Evolutionary conservation across 1,140 invertebrate species (phyloP).

Genomic region (Euura saliciscinereae): DNA sequence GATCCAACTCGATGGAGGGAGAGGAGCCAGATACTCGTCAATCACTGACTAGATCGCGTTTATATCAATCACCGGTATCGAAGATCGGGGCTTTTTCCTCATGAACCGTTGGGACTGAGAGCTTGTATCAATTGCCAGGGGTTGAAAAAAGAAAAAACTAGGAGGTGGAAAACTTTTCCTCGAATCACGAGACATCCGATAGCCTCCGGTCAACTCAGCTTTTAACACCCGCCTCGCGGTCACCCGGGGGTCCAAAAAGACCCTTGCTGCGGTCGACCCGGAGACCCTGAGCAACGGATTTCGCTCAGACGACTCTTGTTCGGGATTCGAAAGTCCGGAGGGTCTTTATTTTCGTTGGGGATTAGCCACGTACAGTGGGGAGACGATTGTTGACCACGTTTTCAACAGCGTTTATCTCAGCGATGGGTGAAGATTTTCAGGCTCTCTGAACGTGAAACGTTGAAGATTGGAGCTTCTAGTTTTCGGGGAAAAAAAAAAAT

Average conservation of each 20-base stretch:
- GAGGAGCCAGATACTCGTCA: constrained; percentile 32
- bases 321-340: too few relatives aligned
- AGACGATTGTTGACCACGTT: too few relatives aligned
- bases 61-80: constrained; percentile 54
- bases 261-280: not conserved
- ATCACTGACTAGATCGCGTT: constrained; percentile 42
- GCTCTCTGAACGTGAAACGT: too few relatives aligned
- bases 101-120: not conserved
- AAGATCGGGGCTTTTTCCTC: constrained; percentile 3
- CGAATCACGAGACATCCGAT: not conserved
- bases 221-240: not conserved
- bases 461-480: too few relatives aligned
- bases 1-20: constrained; percentile 55
- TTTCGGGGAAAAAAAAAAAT: too few relatives aligned
- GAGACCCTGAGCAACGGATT: not conserved
- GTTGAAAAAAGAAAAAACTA: constrained; percentile 10
- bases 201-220: constrained; percentile 15
- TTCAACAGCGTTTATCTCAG: too few relatives aligned
- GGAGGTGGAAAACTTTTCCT: constrained; percentile 23
- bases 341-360: too few relatives aligned
- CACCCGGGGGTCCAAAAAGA: not conserved
- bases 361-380: too few relatives aligned
- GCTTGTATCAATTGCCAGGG: not conserved
- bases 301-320: not conserved
- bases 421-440: too few relatives aligned